Evolutionary conservation across 2,797 vertebrate species (phyloP).

Genomic region (Pempheris klunzingeri): DNA sequence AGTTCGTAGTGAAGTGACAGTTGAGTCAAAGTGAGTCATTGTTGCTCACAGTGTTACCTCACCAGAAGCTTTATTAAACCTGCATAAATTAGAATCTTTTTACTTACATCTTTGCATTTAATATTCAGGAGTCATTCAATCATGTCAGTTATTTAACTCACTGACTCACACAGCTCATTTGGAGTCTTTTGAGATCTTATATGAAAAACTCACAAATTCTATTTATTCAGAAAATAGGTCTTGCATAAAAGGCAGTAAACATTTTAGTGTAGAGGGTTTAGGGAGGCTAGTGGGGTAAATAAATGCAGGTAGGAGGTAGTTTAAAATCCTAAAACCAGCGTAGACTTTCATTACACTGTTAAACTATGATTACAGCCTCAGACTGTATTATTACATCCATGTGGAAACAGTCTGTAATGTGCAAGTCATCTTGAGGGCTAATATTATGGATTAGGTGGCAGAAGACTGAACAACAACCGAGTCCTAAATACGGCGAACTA

Average conservation of each 20-base stretch:
- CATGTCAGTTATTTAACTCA: constrained; percentile 10
- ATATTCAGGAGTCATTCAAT: constrained; percentile 1
- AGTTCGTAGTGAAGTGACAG: constrained; percentile 44
- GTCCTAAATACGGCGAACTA: not conserved
- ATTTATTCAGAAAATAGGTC: not conserved
- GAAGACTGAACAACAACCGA: not conserved
- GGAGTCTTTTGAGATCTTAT: not conserved
- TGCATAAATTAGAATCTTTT: constrained; percentile 10
- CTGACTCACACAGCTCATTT: constrained; percentile 1
- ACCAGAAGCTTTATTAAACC: constrained; percentile 35
- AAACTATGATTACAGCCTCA: not conserved
- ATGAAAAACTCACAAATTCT: not conserved
- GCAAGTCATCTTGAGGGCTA: not conserved
- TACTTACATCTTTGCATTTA: constrained; percentile 2
- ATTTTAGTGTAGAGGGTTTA: not conserved
- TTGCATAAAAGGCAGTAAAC: not conserved
- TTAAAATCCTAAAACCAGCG: not conserved
- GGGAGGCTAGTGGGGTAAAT: no score
- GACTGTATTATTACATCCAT: not conserved
- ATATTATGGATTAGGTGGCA: not conserved
- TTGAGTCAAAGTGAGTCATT: constrained; percentile 52
- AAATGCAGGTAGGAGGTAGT: no score
- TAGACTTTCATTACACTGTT: no score
- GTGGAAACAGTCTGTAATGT: not conserved
- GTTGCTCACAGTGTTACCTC: constrained; percentile 24